phyloP scores from a whole-genome alignment of 2,113 vertebrate species.

The Felis chaus region DNA sequence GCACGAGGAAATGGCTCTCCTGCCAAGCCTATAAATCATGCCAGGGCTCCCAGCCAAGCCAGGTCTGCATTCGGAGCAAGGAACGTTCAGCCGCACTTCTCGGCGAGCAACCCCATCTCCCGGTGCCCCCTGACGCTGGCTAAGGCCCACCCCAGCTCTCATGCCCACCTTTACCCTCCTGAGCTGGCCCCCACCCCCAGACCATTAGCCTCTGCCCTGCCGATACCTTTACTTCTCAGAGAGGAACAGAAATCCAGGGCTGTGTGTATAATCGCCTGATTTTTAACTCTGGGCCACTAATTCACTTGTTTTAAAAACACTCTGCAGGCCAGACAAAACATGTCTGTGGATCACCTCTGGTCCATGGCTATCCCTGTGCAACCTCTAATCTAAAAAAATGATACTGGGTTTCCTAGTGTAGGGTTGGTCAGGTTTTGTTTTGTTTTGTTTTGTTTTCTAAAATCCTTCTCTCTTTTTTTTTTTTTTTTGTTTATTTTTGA shows the following conservation, averaged over 20 bases:
- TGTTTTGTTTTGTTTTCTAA: background rate
- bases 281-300: background rate
- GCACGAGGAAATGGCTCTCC: constrained; percentile 64
- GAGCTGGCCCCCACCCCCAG: background rate
- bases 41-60: constrained; percentile 12
- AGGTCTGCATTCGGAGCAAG: background rate
- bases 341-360: background rate
- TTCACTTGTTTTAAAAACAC: background rate
- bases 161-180: background rate
- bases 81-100: background rate
- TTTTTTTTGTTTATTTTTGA: no score
- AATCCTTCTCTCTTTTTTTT: background rate
- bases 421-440: background rate
- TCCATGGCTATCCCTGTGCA: accelerated
- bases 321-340: background rate
- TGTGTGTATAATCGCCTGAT: background rate
- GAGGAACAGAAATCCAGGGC: background rate
- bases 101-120: accelerated
- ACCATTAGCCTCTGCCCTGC: background rate
- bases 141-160: background rate
- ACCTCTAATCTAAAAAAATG: background rate
- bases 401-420: background rate
- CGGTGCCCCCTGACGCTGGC: accelerated
- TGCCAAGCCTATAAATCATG: constrained; percentile 74
- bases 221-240: background rate